These are phyloP conservation scores for Acronicta aceris DNA, from an alignment of 2,888 invertebrate species.

Conservation along the genomic window DNA sequence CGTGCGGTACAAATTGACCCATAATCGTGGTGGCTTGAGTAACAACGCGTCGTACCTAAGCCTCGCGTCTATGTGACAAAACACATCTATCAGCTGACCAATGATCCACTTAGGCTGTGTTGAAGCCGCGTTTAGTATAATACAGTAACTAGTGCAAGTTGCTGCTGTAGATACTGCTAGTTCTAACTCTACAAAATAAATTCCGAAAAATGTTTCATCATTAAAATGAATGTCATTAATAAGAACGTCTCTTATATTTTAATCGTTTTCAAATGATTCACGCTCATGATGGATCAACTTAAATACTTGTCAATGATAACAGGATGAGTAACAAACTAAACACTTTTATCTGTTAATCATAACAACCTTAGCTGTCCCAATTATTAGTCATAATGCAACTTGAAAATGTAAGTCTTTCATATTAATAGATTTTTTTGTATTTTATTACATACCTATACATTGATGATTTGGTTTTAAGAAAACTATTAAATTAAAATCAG, in stretches of 20 bases:
- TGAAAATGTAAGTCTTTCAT: not conserved
- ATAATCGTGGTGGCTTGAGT: slow-evolving; percentile 64
- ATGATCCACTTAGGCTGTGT: slow-evolving; percentile 70
- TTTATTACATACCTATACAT: too few relatives aligned
- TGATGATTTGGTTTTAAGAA: too few relatives aligned
- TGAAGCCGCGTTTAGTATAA: slow-evolving; percentile 60
- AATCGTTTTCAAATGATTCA: not conserved
- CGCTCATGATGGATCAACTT: not conserved
- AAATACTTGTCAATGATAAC: not conserved
- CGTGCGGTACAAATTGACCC: slow-evolving; percentile 60
- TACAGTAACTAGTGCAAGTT: slow-evolving; percentile 15
- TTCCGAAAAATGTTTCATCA: not conserved
- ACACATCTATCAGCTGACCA: slow-evolving; percentile 78
- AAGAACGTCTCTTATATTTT: slow-evolving; percentile 14
- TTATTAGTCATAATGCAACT: not conserved
- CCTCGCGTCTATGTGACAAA: slow-evolving; percentile 72
- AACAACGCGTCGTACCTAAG: slow-evolving; percentile 60
- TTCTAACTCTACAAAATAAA: not conserved
- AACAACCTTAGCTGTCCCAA: not conserved
- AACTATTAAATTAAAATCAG: too few relatives aligned
- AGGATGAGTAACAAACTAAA: not conserved
- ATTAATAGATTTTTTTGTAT: too few relatives aligned
- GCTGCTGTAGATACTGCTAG: not conserved
- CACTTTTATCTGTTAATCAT: not conserved
- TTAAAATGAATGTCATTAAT: slow-evolving; percentile 5